Conservation (phyloP, 2,797 vertebrate species). For the Pitangus sulphuratus region DNA sequence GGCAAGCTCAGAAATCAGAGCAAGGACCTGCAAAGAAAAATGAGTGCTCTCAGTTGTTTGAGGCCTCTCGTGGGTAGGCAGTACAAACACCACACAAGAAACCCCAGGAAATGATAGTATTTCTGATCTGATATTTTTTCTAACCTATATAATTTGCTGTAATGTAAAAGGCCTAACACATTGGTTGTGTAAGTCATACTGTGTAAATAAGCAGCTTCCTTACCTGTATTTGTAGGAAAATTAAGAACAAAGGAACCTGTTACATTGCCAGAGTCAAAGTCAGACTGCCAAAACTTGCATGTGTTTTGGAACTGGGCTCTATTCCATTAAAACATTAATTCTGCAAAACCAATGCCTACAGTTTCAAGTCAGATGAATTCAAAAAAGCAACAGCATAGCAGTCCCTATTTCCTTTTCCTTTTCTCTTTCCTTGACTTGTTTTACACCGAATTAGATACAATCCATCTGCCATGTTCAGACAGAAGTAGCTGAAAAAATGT, state of each 20-base stretch:
- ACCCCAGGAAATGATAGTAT: not conserved
- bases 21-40: not conserved
- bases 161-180: not conserved
- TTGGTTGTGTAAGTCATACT: not conserved
- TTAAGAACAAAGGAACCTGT: not conserved
- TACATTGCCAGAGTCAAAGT: not conserved
- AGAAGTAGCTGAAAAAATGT: not conserved
- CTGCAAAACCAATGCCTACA: not conserved
- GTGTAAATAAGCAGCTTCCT: not conserved
- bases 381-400: not conserved
- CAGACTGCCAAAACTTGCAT: not conserved
- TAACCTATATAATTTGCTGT: not conserved
- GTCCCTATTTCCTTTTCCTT: not conserved
- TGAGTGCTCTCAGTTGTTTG: not conserved
- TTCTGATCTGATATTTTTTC: not conserved
- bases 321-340: not conserved
- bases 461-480: not conserved
- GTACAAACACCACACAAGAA: not conserved
- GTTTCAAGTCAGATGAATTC: not conserved
- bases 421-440: not conserved
- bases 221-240: not conserved
- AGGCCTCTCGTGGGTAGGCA: not conserved
- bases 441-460: not conserved
- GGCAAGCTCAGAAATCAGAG: constrained; percentile 11
- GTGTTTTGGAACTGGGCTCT: not conserved